Evolutionary conservation across 1,140 invertebrate species (phyloP).

Genomic region (Rhopalosiphum padi): DNA sequence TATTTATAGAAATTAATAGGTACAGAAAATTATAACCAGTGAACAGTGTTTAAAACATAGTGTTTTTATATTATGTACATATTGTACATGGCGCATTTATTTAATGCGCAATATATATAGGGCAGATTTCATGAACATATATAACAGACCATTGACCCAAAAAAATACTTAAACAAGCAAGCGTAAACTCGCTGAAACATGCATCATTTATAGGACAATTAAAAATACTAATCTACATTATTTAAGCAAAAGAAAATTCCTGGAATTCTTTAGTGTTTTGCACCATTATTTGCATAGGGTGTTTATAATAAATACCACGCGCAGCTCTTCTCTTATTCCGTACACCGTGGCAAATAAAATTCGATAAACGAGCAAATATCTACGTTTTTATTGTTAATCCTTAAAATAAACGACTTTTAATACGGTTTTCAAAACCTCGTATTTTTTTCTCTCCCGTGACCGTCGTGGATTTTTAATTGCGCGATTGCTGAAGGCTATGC

Average conservation of each 20-base stretch:
- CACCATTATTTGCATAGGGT: neutral
- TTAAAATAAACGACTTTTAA: constrained; percentile 14
- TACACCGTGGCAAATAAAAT: neutral
- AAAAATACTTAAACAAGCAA: neutral
- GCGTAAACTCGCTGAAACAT: constrained; percentile 5
- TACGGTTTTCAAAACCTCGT: neutral
- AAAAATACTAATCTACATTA: constrained; percentile 14
- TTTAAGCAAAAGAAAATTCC: neutral
- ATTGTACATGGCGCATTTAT: neutral
- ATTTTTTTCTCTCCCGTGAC: neutral
- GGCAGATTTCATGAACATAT: neutral
- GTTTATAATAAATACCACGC: neutral
- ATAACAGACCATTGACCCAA: neutral
- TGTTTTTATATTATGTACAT: neutral
- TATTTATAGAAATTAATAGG: neutral
- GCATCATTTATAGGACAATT: neutral
- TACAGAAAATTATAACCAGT: neutral
- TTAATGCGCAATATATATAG: neutral
- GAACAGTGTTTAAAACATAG: neutral
- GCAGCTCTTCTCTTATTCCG: neutral
- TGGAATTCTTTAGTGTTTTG: neutral
- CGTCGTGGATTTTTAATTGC: neutral
- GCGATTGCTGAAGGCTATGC: neutral
- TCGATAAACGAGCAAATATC: constrained; percentile 15
- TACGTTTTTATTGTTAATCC: constrained; percentile 17